phyloP scores from a whole-genome alignment of 30 jellyfish, hydroid and myxozoan species.

The Euphysa ruthae region DNA sequence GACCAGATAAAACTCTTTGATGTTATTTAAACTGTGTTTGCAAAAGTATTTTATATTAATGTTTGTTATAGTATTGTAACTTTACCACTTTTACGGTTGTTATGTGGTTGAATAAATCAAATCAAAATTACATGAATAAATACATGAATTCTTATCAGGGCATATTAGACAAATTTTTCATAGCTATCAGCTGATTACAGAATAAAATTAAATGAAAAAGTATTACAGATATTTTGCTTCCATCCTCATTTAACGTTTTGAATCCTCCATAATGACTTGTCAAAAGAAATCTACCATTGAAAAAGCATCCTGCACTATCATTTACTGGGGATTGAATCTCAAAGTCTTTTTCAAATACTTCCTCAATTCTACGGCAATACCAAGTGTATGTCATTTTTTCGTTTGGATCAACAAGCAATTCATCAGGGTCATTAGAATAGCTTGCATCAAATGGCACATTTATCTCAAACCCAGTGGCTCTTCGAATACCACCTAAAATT shows the following conservation, averaged over 20 bases:
- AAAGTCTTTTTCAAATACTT: constrained; percentile 36
- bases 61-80: neutral
- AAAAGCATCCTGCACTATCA: constrained; percentile 60
- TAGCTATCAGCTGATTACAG: too few species aligned
- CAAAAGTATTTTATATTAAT: neutral
- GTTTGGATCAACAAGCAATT: constrained; percentile 17
- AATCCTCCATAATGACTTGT: constrained; percentile 12
- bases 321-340: constrained; percentile 5
- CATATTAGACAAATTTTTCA: too few species aligned
- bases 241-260: neutral
- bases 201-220: too few species aligned
- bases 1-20: too few species aligned
- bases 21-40: too few species aligned
- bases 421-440: constrained; percentile 72
- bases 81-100: too few species aligned
- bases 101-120: neutral
- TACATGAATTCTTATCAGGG: too few species aligned
- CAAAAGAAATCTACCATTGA: constrained; percentile 42
- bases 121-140: neutral
- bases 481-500: constrained; percentile 65
- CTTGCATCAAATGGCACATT: constrained; percentile 60
- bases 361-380: constrained; percentile 66
- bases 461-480: constrained; percentile 75
- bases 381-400: constrained; percentile 44
- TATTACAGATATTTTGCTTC: constrained; percentile 22